These are phyloP conservation scores for Ecdyonurus torrentis DNA, from an alignment of 2,888 invertebrate genomes.

Conservation along the genomic window DNA sequence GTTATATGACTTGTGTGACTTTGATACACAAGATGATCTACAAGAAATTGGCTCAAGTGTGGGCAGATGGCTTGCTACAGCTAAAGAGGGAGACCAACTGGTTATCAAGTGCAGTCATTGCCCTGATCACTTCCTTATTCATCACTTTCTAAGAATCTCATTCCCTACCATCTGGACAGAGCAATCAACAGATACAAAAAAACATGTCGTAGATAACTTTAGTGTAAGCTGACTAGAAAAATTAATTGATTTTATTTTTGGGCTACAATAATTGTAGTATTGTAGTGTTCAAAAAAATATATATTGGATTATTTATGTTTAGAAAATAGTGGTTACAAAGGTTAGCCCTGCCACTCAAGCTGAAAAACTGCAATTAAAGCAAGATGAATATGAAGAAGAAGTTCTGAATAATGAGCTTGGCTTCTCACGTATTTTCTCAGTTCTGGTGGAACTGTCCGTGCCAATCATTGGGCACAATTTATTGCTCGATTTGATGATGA, in stretches of 20 bases:
- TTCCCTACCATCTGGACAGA: not conserved
- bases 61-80: conserved; percentile 23
- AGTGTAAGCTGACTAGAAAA: too few relatives aligned
- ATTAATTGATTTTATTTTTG: too few relatives aligned
- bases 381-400: conserved; percentile 5
- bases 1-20: not conserved
- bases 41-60: conserved; percentile 22
- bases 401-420: conserved; percentile 35
- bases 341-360: too few relatives aligned
- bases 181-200: too few relatives aligned
- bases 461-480: conserved; percentile 64
- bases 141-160: conserved; percentile 17
- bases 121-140: conserved; percentile 35
- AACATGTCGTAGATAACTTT: not conserved
- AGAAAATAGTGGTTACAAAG: too few relatives aligned
- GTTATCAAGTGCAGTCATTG: conserved; percentile 28
- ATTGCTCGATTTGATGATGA: conserved; percentile 47
- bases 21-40: conserved; percentile 17
- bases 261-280: too few relatives aligned
- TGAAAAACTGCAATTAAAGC: too few relatives aligned
- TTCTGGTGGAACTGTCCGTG: conserved; percentile 40
- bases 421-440: conserved; percentile 45
- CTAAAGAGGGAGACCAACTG: conserved; percentile 22
- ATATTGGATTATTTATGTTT: too few relatives aligned
- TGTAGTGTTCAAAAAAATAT: too few relatives aligned